Evolutionary conservation across 2,888 invertebrate species (phyloP).

Genomic region (Yponomeuta evonymella): DNA sequence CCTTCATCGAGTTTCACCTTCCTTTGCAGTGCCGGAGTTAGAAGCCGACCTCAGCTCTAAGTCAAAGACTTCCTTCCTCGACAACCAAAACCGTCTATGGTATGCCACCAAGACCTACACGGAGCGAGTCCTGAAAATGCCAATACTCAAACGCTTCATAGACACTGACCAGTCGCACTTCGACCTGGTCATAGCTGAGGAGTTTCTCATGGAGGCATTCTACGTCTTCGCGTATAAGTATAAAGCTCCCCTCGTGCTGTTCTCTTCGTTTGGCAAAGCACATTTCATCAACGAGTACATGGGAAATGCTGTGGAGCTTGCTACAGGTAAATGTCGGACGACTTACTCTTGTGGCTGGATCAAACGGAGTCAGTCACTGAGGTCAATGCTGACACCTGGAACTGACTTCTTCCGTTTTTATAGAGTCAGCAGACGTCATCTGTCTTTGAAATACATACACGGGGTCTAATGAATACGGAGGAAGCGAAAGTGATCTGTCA

Average conservation of each 20-base stretch:
- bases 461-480: too few relatives aligned
- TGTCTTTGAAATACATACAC: too few relatives aligned
- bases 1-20: not conserved
- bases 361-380: too few relatives aligned
- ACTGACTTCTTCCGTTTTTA: too few relatives aligned
- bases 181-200: slow-evolving; percentile 34
- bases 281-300: slow-evolving; percentile 26
- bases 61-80: slow-evolving; percentile 6
- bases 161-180: slow-evolving; percentile 27
- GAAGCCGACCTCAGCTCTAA: not conserved
- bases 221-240: slow-evolving; percentile 35
- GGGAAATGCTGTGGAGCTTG: slow-evolving; percentile 30
- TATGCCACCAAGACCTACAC: slow-evolving; percentile 17
- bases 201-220: slow-evolving; percentile 35
- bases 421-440: too few relatives aligned
- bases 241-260: slow-evolving; percentile 27
- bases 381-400: too few relatives aligned
- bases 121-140: slow-evolving; percentile 23
- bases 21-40: slow-evolving; percentile 19
- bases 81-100: slow-evolving; percentile 14
- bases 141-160: slow-evolving; percentile 25
- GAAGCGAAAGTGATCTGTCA: too few relatives aligned
- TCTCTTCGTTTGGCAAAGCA: slow-evolving; percentile 26
- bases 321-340: slow-evolving; percentile 28
- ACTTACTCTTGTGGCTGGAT: too few relatives aligned